Conservation (phyloP, 2,888 invertebrate species). For the Neocrepidodera transversa region DNA sequence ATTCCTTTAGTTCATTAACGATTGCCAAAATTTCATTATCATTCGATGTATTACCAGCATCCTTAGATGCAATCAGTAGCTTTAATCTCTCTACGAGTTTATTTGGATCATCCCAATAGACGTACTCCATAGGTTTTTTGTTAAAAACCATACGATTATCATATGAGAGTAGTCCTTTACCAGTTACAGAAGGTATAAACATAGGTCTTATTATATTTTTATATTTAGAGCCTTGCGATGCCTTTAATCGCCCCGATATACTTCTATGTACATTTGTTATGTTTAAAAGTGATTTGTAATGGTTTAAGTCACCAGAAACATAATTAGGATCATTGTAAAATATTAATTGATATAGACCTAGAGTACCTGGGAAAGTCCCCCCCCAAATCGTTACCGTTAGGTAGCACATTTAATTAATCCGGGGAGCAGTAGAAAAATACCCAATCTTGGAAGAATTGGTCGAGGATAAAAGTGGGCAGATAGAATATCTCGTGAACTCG, state of each 20-base stretch:
- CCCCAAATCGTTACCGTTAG: no score
- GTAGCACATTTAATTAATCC: neutral
- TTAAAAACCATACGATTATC: neutral
- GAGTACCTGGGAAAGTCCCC: no score
- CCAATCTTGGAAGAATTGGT: no score
- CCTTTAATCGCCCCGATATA: neutral
- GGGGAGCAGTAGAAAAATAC: no score
- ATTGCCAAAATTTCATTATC: slow-evolving; percentile 53
- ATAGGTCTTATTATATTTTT: slow-evolving; percentile 7
- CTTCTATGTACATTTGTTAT: slow-evolving; percentile 7
- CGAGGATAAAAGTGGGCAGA: no score
- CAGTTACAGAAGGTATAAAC: no score
- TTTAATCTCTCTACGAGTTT: slow-evolving; percentile 49
- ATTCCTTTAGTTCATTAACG: slow-evolving; percentile 44
- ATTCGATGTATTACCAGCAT: slow-evolving; percentile 47
- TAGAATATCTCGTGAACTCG: no score
- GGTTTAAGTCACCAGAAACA: neutral
- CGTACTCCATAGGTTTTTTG: slow-evolving; percentile 24
- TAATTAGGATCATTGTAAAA: no score
- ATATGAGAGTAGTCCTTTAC: no score
- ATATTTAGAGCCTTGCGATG: neutral
- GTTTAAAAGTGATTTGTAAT: slow-evolving; percentile 5
- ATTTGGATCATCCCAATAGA: slow-evolving; percentile 39
- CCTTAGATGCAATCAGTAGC: slow-evolving; percentile 47
- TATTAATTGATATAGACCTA: neutral